These are phyloP conservation scores for Dipodomys merriami DNA, from an alignment of 2,113 vertebrate genomes.

Conservation along the genomic window DNA sequence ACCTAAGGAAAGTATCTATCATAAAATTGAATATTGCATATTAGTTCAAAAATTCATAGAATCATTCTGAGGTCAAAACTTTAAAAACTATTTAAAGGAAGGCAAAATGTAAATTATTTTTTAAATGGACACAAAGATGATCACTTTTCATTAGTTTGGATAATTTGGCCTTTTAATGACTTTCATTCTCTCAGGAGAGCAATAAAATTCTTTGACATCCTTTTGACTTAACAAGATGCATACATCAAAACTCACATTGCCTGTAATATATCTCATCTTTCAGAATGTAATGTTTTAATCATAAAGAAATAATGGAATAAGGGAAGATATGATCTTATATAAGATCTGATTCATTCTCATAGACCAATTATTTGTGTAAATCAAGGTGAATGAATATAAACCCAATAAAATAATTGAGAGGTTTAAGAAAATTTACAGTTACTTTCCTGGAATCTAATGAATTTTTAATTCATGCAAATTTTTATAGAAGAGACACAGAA, in stretches of 20 bases:
- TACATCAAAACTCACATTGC: conserved; percentile 5
- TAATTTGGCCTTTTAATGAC: background rate
- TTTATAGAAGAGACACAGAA: conserved; percentile 73
- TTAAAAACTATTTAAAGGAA: conserved; percentile 10
- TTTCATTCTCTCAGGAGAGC: conserved; percentile 30
- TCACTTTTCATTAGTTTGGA: background rate
- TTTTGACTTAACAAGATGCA: conserved; percentile 8
- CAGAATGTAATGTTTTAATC: conserved; percentile 58
- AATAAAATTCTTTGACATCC: conserved; percentile 37
- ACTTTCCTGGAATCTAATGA: conserved; percentile 66
- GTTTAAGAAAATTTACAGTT: conserved; percentile 63
- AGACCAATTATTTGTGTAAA: conserved; percentile 66
- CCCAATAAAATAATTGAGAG: conserved; percentile 53
- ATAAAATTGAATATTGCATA: background rate
- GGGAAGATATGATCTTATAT: conserved; percentile 30
- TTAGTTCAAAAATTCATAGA: background rate
- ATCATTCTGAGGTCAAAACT: background rate
- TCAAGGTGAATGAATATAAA: conserved; percentile 66
- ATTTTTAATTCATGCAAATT: conserved; percentile 77
- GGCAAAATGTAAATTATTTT: conserved; percentile 2
- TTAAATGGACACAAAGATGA: conserved; percentile 17
- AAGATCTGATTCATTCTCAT: conserved; percentile 54
- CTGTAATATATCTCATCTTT: conserved; percentile 47
- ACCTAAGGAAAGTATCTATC: background rate
- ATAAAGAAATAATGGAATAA: conserved; percentile 51